Percentiles rank a stretch among this genome's conserved stretches.
Conservation (phyloP, 1,140 invertebrate species). For the Belonocnema kinseyi region DNA sequence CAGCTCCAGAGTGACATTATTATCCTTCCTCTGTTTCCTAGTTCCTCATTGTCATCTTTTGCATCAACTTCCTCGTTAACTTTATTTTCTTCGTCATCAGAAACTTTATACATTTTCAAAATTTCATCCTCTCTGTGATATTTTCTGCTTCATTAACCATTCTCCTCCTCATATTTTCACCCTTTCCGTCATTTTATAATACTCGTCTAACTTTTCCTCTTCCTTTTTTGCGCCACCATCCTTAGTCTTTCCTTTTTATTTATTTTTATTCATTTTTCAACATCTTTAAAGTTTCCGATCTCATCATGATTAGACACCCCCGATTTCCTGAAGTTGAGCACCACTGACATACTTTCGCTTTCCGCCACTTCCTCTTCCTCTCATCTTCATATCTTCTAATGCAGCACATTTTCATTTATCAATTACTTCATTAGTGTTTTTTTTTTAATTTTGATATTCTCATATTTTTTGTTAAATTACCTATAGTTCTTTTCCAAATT, state of each 20-base stretch:
- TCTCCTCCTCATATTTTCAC: neutral
- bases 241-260: neutral
- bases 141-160: too few relatives aligned
- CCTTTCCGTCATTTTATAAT: neutral
- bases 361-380: constrained; percentile 11
- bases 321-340: constrained; percentile 6
- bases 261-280: neutral
- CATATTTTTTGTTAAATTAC: neutral
- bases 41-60: too few relatives aligned
- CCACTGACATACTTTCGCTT: constrained; percentile 27
- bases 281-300: neutral
- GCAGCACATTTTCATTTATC: neutral
- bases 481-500: neutral
- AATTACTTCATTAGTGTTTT: neutral
- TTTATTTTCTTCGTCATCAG: too few relatives aligned
- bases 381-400: constrained; percentile 12
- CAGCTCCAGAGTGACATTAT: too few relatives aligned
- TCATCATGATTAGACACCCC: neutral
- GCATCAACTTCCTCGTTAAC: too few relatives aligned
- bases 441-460: constrained; percentile 12
- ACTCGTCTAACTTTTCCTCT: neutral
- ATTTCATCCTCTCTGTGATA: neutral
- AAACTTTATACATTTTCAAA: too few relatives aligned
- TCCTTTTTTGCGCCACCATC: neutral
- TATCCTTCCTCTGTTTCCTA: too few relatives aligned